Evolutionary conservation across 2,113 vertebrate genomes (phyloP).

Genomic region (Leucoraja erinaceus): DNA sequence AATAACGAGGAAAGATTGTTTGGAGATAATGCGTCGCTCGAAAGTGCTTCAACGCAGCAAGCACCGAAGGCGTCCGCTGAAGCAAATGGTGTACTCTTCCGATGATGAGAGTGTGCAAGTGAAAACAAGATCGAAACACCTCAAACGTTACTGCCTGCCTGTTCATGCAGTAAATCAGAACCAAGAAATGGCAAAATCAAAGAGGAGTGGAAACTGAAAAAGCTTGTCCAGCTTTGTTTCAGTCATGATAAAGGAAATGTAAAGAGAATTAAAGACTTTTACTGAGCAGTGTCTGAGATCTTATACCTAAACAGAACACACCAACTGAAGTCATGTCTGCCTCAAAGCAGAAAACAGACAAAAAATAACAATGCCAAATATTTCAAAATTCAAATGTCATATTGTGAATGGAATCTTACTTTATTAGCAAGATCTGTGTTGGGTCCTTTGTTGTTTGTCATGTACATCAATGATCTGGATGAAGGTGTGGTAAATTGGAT

Average conservation of each 20-base stretch:
- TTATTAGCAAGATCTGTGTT: too few species aligned
- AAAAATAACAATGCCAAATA: too few species aligned
- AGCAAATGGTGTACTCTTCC: neutral
- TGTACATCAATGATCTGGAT: too few species aligned
- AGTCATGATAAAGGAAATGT: neutral
- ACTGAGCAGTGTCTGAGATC: neutral
- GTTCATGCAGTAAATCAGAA: neutral
- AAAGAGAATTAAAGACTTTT: neutral
- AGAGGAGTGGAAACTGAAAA: neutral
- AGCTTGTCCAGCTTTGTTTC: too few species aligned
- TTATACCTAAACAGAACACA: neutral
- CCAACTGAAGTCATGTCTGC: neutral
- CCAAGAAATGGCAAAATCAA: neutral
- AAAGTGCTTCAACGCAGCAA: neutral
- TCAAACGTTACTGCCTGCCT: neutral
- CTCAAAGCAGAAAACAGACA: too few species aligned
- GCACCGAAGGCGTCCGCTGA: neutral
- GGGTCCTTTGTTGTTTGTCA: too few species aligned
- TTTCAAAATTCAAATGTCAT: too few species aligned
- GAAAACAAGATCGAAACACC: neutral
- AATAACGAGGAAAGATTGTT: conserved; percentile 38
- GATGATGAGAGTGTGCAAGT: neutral
- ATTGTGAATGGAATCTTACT: too few species aligned
- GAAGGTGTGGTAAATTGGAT: too few species aligned
- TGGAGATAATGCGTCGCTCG: neutral